These are phyloP conservation scores for Hypomecis atomaria DNA, from an alignment of 2,888 invertebrate genomes.

Conservation along the genomic window DNA sequence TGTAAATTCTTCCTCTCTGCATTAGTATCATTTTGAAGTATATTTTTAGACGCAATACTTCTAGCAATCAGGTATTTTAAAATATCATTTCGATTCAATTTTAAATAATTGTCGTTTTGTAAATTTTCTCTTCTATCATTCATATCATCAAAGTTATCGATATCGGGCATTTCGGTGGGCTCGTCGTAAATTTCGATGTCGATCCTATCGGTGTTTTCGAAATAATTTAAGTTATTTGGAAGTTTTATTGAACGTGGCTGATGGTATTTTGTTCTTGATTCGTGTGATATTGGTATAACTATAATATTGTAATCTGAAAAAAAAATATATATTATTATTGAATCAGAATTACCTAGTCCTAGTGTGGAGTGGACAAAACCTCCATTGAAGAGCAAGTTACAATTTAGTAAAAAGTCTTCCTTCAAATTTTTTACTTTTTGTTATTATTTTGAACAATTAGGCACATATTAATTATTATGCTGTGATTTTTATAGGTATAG, in stretches of 20 bases:
- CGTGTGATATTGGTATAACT: constrained; percentile 24
- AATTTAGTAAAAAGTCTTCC: too few species aligned
- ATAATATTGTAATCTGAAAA: constrained; percentile 39
- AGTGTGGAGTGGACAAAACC: too few species aligned
- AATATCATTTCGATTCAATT: constrained; percentile 4
- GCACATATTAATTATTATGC: too few species aligned
- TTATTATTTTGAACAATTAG: too few species aligned
- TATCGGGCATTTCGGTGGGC: constrained; percentile 61
- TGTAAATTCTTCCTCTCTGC: background rate
- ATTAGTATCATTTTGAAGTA: constrained; percentile 8
- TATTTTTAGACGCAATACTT: constrained; percentile 4
- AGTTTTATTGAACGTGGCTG: constrained; percentile 3
- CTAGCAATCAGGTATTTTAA: constrained; percentile 18
- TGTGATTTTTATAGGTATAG: too few species aligned
- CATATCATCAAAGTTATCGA: constrained; percentile 65
- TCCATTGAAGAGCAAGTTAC: too few species aligned
- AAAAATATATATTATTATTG: background rate
- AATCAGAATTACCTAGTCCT: too few species aligned
- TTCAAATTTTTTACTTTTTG: too few species aligned
- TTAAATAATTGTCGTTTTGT: background rate
- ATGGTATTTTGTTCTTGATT: constrained; percentile 29
- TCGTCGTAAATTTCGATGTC: constrained; percentile 69
- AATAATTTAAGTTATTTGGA: constrained; percentile 29
- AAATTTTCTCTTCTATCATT: constrained; percentile 42
- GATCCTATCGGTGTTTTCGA: constrained; percentile 45